These are phyloP conservation scores for Dendropsophus ebraccatus DNA, from an alignment of 2,113 vertebrate species.

Conservation along the genomic window DNA sequence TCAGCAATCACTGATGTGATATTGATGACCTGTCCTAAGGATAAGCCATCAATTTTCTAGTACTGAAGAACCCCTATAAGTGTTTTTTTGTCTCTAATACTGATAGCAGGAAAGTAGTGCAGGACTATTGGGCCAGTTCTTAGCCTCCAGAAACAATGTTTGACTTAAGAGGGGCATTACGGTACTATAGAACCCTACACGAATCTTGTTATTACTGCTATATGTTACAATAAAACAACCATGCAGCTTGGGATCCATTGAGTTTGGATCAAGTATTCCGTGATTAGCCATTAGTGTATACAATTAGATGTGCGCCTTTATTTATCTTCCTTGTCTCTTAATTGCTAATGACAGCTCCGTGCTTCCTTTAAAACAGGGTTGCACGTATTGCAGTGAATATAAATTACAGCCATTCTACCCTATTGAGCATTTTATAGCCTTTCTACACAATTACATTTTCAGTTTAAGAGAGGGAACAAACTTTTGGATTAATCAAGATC, in stretches of 20 bases:
- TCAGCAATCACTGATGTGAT: too few relatives aligned
- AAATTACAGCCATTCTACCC: slow-evolving; percentile 44
- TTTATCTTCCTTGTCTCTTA: slow-evolving; percentile 41
- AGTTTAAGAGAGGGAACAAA: slow-evolving; percentile 12
- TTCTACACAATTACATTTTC: slow-evolving; percentile 45
- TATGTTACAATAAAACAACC: slow-evolving; percentile 16
- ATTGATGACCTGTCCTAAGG: too few relatives aligned
- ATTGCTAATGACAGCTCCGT: slow-evolving; percentile 41
- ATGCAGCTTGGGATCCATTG: not conserved
- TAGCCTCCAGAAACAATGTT: not conserved
- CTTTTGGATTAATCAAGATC: slow-evolving; percentile 17
- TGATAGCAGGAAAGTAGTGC: not conserved
- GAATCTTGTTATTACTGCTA: not conserved
- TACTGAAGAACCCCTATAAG: not conserved
- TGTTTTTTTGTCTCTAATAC: not conserved
- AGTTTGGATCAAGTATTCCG: slow-evolving; percentile 9
- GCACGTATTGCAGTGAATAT: slow-evolving; percentile 39
- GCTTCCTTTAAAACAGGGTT: slow-evolving; percentile 14
- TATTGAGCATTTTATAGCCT: slow-evolving; percentile 44
- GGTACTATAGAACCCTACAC: not conserved
- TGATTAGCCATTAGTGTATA: slow-evolving; percentile 47
- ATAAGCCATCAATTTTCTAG: too few relatives aligned
- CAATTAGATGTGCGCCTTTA: slow-evolving; percentile 45
- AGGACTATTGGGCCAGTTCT: not conserved
- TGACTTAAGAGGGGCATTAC: not conserved